Percentiles rank a stretch among this genome's conserved stretches.
These are phyloP conservation scores for Tragopan temminckii DNA, from an alignment of 2,797 vertebrate species.

Conservation along the genomic window DNA sequence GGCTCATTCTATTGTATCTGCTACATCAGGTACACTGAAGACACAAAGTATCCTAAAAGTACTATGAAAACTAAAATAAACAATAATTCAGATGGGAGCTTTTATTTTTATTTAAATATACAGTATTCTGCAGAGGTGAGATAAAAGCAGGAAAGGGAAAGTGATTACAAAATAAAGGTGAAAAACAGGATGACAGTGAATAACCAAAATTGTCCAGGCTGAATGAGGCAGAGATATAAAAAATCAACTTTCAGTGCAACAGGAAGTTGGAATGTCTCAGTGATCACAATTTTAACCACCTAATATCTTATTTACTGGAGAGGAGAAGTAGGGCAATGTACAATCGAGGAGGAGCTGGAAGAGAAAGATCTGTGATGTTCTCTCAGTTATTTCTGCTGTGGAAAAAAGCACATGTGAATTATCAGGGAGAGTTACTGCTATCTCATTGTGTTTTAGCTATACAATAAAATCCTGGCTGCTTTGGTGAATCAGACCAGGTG, in stretches of 20 bases:
- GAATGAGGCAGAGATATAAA: background rate
- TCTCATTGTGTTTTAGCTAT: background rate
- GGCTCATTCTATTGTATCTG: background rate
- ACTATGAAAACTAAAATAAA: background rate
- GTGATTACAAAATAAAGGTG: slow-evolving; percentile 10
- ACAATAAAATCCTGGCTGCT: background rate
- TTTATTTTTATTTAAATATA: slow-evolving; percentile 35
- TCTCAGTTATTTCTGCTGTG: background rate
- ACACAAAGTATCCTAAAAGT: background rate
- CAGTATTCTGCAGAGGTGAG: background rate
- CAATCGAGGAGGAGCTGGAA: background rate
- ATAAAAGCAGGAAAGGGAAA: slow-evolving; percentile 45
- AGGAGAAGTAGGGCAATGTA: background rate
- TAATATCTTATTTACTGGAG: background rate
- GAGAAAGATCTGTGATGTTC: background rate
- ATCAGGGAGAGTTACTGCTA: background rate
- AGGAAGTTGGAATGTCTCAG: slow-evolving; percentile 3
- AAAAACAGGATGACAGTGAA: slow-evolving; percentile 25
- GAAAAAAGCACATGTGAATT: background rate
- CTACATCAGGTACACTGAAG: background rate
- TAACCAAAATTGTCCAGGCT: background rate
- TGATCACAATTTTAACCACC: background rate
- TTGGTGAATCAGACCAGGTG: background rate
- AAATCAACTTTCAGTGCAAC: background rate
- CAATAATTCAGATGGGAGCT: background rate